Evolutionary conservation across 2,888 invertebrate species (phyloP).

Genomic region (Limulus polyphemus): DNA sequence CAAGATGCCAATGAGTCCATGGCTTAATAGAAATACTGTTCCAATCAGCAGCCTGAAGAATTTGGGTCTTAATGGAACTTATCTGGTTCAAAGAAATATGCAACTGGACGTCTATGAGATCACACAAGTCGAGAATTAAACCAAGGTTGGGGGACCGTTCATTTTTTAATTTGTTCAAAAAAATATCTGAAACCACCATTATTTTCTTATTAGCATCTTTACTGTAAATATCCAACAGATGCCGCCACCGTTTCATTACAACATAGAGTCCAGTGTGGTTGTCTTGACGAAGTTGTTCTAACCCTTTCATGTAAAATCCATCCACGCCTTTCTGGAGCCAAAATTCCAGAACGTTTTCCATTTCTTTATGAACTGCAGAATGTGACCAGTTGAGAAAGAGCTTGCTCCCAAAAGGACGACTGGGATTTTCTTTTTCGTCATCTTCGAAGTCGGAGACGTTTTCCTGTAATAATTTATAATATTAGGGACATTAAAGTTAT

Average conservation of each 20-base stretch:
- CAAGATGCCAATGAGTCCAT: slow-evolving; percentile 55
- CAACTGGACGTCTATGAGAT: slow-evolving; percentile 14
- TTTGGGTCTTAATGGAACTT: slow-evolving; percentile 1
- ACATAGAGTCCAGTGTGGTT: slow-evolving; percentile 43
- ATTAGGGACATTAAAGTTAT: too few species aligned
- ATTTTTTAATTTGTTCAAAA: too few species aligned
- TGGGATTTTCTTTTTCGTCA: slow-evolving; percentile 7
- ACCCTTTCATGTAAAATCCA: slow-evolving; percentile 74
- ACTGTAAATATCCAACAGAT: slow-evolving; percentile 23
- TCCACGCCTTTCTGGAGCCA: slow-evolving; percentile 67
- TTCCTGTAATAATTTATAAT: too few species aligned
- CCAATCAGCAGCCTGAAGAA: background rate
- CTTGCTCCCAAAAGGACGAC: slow-evolving; percentile 21
- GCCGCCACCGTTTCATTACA: slow-evolving; percentile 35
- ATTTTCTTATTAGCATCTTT: slow-evolving; percentile 6
- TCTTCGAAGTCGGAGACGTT: background rate
- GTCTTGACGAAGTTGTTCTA: slow-evolving; percentile 48
- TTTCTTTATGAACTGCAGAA: slow-evolving; percentile 32
- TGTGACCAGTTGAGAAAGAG: slow-evolving; percentile 40
- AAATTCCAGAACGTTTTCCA: slow-evolving; percentile 51
- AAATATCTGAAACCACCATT: too few species aligned
- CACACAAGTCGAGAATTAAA: slow-evolving; percentile 1
- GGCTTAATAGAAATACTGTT: slow-evolving; percentile 36
- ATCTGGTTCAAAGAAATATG: background rate
- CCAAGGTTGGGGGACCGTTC: too few species aligned